A percentile compares a stretch with the other conserved stretches of the same genome.
phyloP scores from a whole-genome alignment of 2,888 invertebrate genomes.

The Dicycla oo region DNA sequence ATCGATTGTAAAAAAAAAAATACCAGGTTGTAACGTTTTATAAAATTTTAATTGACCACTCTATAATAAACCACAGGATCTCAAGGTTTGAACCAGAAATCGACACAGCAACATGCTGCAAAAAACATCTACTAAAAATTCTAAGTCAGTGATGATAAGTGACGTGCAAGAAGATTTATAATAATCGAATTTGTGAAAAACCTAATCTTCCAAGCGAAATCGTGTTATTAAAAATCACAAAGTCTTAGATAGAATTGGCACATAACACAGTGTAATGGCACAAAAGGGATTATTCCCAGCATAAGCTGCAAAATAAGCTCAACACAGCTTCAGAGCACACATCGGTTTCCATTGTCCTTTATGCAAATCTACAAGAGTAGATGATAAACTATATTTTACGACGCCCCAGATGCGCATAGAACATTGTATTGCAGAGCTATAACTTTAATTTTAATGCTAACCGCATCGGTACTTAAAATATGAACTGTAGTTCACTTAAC shows the following conservation, averaged over 20 bases:
- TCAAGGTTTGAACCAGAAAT: not conserved
- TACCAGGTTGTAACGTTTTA: not conserved
- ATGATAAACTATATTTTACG: constrained; percentile 50
- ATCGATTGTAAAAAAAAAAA: not conserved
- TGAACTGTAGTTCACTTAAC: constrained; percentile 40
- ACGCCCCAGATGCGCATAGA: constrained; percentile 56
- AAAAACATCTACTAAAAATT: not conserved
- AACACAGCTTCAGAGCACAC: constrained; percentile 26
- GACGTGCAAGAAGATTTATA: not conserved
- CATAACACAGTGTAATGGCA: constrained; percentile 27
- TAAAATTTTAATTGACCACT: not conserved
- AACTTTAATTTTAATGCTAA: constrained; percentile 42
- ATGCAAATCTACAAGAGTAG: constrained; percentile 50
- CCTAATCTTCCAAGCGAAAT: not conserved
- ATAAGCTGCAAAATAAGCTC: constrained; percentile 43
- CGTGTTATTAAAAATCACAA: constrained; percentile 1
- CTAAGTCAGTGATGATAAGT: no score
- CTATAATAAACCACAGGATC: not conserved
- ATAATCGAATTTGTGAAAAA: constrained; percentile 16
- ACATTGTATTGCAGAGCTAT: constrained; percentile 51
- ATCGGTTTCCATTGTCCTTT: constrained; percentile 52
- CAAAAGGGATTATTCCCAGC: constrained; percentile 34
- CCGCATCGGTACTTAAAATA: constrained; percentile 29
- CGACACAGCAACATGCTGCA: not conserved
- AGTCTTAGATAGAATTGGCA: constrained; percentile 12